Evolutionary conservation across 2,888 invertebrate genomes (phyloP).

Genomic region (Dasypogon diadema): DNA sequence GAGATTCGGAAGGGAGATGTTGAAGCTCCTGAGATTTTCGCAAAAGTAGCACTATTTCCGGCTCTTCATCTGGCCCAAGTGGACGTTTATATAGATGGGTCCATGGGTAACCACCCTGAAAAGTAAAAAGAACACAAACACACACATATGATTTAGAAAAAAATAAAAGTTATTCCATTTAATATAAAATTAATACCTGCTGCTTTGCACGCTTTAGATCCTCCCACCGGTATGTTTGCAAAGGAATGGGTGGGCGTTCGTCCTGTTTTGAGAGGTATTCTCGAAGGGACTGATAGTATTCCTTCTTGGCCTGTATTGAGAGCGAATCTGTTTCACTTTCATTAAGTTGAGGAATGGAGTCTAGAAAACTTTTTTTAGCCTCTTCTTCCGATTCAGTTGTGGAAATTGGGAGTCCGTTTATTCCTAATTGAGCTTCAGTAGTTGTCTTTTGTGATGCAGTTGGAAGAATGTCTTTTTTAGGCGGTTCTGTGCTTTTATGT

Average conservation of each 20-base stretch:
- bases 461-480: background rate
- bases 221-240: constrained; percentile 86
- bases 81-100: constrained; percentile 80
- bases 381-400: constrained; percentile 64
- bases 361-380: constrained; percentile 64
- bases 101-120: constrained; percentile 82
- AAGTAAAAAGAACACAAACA: background rate
- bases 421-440: constrained; percentile 46
- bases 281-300: constrained; percentile 66
- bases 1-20: constrained; percentile 66
- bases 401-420: constrained; percentile 63
- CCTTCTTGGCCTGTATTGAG: constrained; percentile 65
- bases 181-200: constrained; percentile 63
- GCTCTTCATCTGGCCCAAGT: constrained; percentile 68
- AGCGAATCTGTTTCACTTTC: constrained; percentile 62
- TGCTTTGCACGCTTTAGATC: constrained; percentile 78
- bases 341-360: constrained; percentile 64
- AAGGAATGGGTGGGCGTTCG: constrained; percentile 72
- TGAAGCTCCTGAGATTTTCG: constrained; percentile 66
- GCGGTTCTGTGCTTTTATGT: background rate
- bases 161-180: too few relatives aligned
- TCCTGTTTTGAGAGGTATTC: constrained; percentile 64
- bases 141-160: background rate
- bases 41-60: constrained; percentile 66
- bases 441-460: background rate